Conservation (phyloP, 2,888 invertebrate species). For the Zhengitettix transpicula region DNA sequence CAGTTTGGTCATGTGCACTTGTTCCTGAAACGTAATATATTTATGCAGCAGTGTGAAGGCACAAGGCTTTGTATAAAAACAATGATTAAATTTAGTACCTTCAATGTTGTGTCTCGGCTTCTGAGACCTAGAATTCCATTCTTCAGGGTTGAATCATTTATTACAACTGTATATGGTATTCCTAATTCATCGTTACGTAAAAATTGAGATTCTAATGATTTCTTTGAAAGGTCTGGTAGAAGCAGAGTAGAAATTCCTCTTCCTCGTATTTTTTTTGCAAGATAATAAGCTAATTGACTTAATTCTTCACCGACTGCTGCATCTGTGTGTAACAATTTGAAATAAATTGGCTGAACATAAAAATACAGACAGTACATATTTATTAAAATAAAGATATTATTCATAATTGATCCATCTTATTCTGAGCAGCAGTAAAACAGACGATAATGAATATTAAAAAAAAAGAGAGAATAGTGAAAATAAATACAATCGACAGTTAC, state of each 20-base stretch:
- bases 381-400: too few species aligned
- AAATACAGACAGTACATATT: too few species aligned
- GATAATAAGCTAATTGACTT: conserved; percentile 34
- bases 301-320: conserved; percentile 27
- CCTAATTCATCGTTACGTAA: conserved; percentile 41
- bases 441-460: too few species aligned
- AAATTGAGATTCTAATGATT: conserved; percentile 21
- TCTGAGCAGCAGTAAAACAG: too few species aligned
- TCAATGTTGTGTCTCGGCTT: conserved; percentile 36
- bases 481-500: background rate
- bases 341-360: too few species aligned
- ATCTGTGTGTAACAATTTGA: conserved; percentile 13
- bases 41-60: background rate
- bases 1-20: conserved; percentile 48
- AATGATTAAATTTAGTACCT: conserved; percentile 27
- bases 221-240: conserved; percentile 20
- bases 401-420: too few species aligned
- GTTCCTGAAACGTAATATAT: conserved; percentile 37
- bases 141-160: conserved; percentile 47
- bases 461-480: too few species aligned
- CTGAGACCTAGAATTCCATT: conserved; percentile 48
- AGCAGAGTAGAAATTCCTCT: conserved; percentile 26
- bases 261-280: conserved; percentile 34
- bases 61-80: background rate
- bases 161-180: conserved; percentile 53